A percentile compares a stretch with the other conserved stretches of the same genome.
Conservation (phyloP, 2,888 invertebrate genomes). For the Sesia bembeciformis region DNA sequence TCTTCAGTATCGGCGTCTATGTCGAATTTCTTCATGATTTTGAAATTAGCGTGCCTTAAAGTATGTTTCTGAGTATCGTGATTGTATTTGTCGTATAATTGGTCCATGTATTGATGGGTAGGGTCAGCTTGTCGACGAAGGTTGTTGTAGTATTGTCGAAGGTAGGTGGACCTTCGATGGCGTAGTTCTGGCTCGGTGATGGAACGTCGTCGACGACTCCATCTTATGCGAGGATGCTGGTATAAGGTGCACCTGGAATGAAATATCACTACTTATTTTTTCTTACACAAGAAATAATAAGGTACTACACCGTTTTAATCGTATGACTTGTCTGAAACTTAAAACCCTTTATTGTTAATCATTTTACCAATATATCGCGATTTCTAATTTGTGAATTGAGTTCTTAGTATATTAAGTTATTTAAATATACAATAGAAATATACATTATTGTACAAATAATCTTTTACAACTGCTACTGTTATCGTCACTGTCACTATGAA, state of each 20-base stretch:
- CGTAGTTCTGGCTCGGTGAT: constrained; percentile 52
- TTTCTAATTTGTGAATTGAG: no score
- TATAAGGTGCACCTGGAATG: constrained; percentile 81
- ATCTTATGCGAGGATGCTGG: constrained; percentile 89
- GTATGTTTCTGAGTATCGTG: constrained; percentile 54
- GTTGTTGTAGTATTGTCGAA: constrained; percentile 57
- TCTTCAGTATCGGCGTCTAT: constrained; percentile 37
- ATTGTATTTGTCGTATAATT: constrained; percentile 64
- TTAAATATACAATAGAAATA: no score
- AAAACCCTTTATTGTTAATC: no score
- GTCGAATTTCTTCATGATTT: constrained; percentile 63
- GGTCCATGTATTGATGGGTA: constrained; percentile 39
- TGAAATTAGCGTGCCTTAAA: constrained; percentile 59
- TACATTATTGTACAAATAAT: no score
- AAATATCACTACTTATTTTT: no score
- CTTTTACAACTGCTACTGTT: no score
- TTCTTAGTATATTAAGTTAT: no score
- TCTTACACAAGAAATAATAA: no score
- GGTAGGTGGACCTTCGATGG: constrained; percentile 50
- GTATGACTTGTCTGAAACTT: not conserved
- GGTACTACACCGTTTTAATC: no score
- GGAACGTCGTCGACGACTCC: constrained; percentile 81
- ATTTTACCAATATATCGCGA: no score
- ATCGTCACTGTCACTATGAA: no score
- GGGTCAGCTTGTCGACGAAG: constrained; percentile 35